Evolutionary conservation across 2,888 invertebrate species (phyloP).

Genomic region (Podabrus alpinus): DNA sequence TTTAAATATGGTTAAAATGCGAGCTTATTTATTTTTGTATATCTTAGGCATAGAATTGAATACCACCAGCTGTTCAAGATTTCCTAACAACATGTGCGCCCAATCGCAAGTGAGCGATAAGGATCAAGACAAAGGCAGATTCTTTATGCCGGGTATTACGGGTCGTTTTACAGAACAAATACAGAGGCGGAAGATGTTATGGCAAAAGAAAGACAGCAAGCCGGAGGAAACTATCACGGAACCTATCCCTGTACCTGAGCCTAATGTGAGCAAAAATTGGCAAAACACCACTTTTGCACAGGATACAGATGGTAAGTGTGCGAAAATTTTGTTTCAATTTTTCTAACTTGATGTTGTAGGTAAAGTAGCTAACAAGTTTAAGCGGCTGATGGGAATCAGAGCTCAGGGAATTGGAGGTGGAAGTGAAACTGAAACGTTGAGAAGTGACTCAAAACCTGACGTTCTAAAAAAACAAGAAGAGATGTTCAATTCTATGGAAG

Average conservation of each 20-base stretch:
- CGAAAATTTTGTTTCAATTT: neutral
- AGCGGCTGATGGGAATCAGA: constrained; percentile 95
- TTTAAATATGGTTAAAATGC: neutral
- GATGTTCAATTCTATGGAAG: constrained; percentile 91
- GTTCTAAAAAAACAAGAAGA: constrained; percentile 77
- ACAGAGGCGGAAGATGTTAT: constrained; percentile 88
- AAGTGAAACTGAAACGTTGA: constrained; percentile 57
- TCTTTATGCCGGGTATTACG: constrained; percentile 53
- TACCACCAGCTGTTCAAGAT: constrained; percentile 51
- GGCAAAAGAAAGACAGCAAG: constrained; percentile 74
- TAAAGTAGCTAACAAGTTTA: constrained; percentile 91
- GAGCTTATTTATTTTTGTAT: neutral
- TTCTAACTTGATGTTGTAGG: constrained; percentile 38
- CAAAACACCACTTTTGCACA: constrained; percentile 85
- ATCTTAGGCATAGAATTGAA: constrained; percentile 38
- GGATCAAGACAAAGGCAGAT: constrained; percentile 60
- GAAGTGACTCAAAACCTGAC: constrained; percentile 56
- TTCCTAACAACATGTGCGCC: constrained; percentile 55
- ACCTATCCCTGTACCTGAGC: constrained; percentile 47
- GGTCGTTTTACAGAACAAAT: constrained; percentile 86
- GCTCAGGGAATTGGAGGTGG: constrained; percentile 61
- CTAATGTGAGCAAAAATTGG: constrained; percentile 64
- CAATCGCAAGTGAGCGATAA: constrained; percentile 56
- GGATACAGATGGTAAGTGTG: constrained; percentile 75
- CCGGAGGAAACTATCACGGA: constrained; percentile 23